Evolutionary conservation across 2,888 invertebrate species (phyloP).

Genomic region (Balanococcus diminutus): DNA sequence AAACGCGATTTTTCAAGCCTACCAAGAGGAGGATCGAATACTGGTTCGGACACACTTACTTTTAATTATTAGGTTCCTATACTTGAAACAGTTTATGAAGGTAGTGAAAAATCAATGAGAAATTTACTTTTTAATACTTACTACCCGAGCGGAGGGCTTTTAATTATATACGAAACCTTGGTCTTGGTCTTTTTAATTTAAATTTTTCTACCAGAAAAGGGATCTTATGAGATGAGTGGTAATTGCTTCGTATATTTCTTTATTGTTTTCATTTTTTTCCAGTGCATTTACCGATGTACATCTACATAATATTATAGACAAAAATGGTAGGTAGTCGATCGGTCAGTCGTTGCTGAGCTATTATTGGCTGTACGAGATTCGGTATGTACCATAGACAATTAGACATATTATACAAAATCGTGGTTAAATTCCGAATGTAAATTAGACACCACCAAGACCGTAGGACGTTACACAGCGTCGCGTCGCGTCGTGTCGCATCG

Average conservation of each 20-base stretch:
- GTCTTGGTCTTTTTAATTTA: conserved; percentile 1
- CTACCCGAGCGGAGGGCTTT: background rate
- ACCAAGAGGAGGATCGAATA: conserved; percentile 12
- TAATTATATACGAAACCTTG: background rate
- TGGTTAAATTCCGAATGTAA: background rate
- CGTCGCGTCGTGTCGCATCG: background rate
- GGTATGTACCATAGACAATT: no score
- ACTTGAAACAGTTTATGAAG: conserved; percentile 28
- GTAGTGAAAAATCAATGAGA: conserved; percentile 38
- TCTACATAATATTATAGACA: no score
- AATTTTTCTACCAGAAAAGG: conserved; percentile 5
- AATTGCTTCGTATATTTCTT: background rate
- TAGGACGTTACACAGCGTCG: background rate
- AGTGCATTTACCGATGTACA: no score
- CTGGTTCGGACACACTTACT: conserved; percentile 25
- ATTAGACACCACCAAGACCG: background rate
- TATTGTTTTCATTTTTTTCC: background rate
- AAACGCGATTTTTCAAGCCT: conserved; percentile 39
- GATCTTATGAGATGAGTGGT: background rate
- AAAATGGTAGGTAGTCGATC: background rate
- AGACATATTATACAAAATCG: background rate
- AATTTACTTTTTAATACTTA: background rate
- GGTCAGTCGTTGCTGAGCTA: no score
- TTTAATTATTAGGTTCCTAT: conserved; percentile 6
- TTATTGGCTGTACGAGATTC: no score